Conservation (phyloP, 2,888 invertebrate species). For the Heteropelma amictum region DNA sequence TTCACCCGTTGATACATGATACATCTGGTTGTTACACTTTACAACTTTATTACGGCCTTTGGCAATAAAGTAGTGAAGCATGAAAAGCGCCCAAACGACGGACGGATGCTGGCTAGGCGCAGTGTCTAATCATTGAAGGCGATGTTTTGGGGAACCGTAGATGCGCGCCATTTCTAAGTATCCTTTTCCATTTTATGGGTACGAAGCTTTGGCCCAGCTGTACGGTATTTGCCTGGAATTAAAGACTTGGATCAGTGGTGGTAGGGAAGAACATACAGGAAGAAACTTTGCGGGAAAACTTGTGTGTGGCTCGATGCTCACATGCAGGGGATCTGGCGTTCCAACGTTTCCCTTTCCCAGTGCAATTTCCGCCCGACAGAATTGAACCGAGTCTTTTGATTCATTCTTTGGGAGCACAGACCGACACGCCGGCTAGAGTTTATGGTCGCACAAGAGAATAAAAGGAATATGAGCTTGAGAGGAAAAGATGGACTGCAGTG, state of each 20-base stretch:
- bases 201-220: too few relatives aligned
- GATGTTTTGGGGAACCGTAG: too few relatives aligned
- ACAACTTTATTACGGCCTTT: too few relatives aligned
- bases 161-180: too few relatives aligned
- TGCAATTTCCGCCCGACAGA: conserved; percentile 49
- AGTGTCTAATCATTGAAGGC: too few relatives aligned
- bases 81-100: too few relatives aligned
- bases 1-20: not conserved
- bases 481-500: not conserved
- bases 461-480: not conserved
- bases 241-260: too few relatives aligned
- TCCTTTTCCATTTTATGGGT: too few relatives aligned
- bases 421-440: conserved; percentile 9
- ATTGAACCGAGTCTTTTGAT: conserved; percentile 22
- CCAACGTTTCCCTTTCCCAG: conserved; percentile 3
- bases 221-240: too few relatives aligned
- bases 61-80: too few relatives aligned
- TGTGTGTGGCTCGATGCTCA: not conserved
- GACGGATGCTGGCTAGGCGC: too few relatives aligned
- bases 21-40: too few relatives aligned
- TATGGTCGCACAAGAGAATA: not conserved
- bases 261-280: not conserved
- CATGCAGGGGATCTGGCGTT: not conserved
- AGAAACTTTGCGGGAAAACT: not conserved
- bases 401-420: conserved; percentile 31